Evolutionary conservation across 2,888 invertebrate species (phyloP), one percentile per base, ranked within the genome.

Genomic region (Prosopocoilus inquinatus): DNA sequence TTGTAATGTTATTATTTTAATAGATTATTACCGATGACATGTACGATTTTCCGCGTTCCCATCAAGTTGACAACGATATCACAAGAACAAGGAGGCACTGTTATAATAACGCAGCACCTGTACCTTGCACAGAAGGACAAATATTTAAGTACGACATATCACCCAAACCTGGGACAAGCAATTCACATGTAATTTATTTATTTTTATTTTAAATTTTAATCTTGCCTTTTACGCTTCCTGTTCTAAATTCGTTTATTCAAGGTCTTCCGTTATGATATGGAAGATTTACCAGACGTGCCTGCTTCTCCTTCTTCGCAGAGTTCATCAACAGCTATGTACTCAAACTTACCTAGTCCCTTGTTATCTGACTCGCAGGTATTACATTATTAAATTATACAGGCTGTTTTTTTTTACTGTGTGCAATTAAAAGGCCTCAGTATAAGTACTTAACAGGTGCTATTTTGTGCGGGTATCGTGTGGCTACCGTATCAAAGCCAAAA

Each of bases 1-100:
- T 36, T 36, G 12, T 36, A 36, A 36, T 11, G 47, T n/a, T 15
- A 20, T 47, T 47, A 12, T 34, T 35, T 11, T 1, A n/a, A 46
- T 13, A 47, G 34, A 15, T 47, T 7, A 56, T 70, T n/a, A 69
- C 67, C 3, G 85, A 86, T 68, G 86, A 83, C 56, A 81, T 83
- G 68, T 88, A 88, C 66, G 89, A 89, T 71, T 86, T 88, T 75
- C 88, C 88, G 12, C 80, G 88, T 60, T 86, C 86, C 28, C 86
- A 87, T 72, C 82, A 84, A 68, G 68, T 74, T 46, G 77, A 76
- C 53, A 38, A 39, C 9, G 13, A 15, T 15, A 15, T 38, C 11
- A 69, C 57, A 33, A 74, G 74, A 16, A 61, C 69, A 67, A 68
- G 74, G 28, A 75, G 80, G 51, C 84, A 85, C 69, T 83, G 81